Evolutionary conservation across 2,113 vertebrate genomes (phyloP), one percentile per base, ranked within the genome.

Genomic region (Calonectris borealis): DNA sequence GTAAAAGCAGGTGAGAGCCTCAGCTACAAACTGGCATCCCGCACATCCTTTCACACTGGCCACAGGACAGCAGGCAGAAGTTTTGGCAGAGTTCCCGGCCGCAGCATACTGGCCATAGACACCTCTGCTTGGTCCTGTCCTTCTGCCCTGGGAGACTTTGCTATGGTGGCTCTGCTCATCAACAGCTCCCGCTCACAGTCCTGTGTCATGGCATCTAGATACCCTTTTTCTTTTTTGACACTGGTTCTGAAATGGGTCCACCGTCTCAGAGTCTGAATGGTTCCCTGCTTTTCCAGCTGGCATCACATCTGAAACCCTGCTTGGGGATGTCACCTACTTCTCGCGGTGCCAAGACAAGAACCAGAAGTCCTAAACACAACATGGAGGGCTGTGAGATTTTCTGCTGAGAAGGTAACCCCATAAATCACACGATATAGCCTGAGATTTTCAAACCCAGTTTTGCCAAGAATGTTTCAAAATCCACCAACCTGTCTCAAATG

Each of bases 71-170:
- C 18, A 36, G 40, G 36, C 15, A 40, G 38, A 29, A 34, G 26
- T 38, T 76, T 8, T 42, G n/a, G 54, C 68, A 80, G 38, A 11
- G 42, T 9, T 55, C 48, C 40, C 4, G 3, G 26, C 38, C 3
- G 1, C 52, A 68, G 48, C 18, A 20, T 6, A 5, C 10, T 42
- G n/a, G 17, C 38, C 60, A 38, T 0, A 66, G 66, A 61, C 48
- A 73, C 10, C 31, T 52, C 38, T 1, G 7, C 54, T 13, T 21
- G 7, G 32, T 54, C 46, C 34, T 2, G 0, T 52, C 34, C 1
- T 1, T 38, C 54, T 75, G 49, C 10, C 38, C 77, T 27, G 26
- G 21, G n/a, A 86, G n/a, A 24, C 20, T 48, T 61, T 36, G 40
- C 68, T 68, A 40, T 29, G 0, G 1, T 19, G 13, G 34, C 38